Evolutionary conservation across 2,113 vertebrate species (phyloP), one percentile per base, ranked within the genome.

Genomic region (Atractosteus spatula): DNA sequence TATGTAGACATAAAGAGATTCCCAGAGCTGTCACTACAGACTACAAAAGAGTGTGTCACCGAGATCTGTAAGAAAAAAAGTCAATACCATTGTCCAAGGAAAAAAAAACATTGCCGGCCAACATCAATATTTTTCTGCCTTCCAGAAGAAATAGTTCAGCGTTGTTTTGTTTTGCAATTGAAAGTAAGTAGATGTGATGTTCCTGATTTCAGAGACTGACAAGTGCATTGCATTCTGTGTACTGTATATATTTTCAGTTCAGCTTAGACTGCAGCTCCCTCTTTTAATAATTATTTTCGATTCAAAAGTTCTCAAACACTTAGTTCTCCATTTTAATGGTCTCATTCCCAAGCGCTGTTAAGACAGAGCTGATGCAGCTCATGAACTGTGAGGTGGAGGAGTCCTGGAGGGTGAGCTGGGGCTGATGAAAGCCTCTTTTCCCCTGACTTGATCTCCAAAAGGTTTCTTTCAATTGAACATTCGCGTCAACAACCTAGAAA

Each of bases 11-110:
- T 79, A 68, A 71, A 59, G 44, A 64, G 74, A 74, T 82, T 77
- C 80, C 77, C 75, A 67, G 80, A 75, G 80, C 73, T 71, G 68
- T 70, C 71, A 75, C 54, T 71, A 51, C 61, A 70, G 56, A 74
- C 66, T 73, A 75, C 71, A 62, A 79, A 77, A 76, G 70, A 71
- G 77, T 62, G 57, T 65, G 69, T 63, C 13, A 56, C 68, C 13
- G 43, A 62, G 67, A 70, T 68, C 75, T 68, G 59, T 51, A 41
- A 44, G 62, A 66, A 41, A 66, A 75, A 56, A 13, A 67, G 66
- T 73, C 70, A 73, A 10, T 3, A n/a, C 62, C 75, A 62, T 74
- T 75, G 73, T 74, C 73, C 70, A 67, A 69, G 73, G 71, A 74
- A 66, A 76, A 71, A 51, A 66, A 72, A 69, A 51, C 72, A 64